Percentiles rank a stretch among this genome's conserved stretches.
phyloP scores from a whole-genome alignment of 2,797 vertebrate species.

The Syngnathus rostellatus region DNA sequence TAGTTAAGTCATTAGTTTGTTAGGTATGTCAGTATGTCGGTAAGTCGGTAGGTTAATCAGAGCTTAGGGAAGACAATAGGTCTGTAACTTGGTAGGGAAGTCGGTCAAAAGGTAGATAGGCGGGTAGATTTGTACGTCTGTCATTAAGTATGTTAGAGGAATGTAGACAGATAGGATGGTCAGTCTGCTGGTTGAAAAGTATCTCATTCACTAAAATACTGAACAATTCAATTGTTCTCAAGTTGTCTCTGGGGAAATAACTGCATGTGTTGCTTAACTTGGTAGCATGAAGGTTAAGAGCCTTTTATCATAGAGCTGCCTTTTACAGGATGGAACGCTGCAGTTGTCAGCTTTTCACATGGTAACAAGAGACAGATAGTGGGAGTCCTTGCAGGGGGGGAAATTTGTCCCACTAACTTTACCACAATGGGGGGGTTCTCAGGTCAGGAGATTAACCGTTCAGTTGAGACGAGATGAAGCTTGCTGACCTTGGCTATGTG shows the following conservation, averaged over 20 bases:
- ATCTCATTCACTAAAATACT: background rate
- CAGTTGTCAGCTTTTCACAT: background rate
- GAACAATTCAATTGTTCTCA: background rate
- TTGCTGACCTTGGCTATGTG: slow-evolving; percentile 65
- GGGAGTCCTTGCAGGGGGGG: slow-evolving; percentile 65
- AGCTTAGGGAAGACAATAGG: too few species aligned
- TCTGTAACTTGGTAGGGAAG: background rate
- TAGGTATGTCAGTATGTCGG: background rate
- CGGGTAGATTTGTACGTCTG: too few species aligned
- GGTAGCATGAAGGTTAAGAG: too few species aligned
- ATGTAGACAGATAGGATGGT: background rate
- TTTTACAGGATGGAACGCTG: background rate
- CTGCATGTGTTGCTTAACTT: too few species aligned
- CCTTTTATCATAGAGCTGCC: background rate
- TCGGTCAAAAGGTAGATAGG: too few species aligned
- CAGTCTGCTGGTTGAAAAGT: background rate
- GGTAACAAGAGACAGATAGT: slow-evolving; percentile 62
- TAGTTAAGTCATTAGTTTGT: background rate
- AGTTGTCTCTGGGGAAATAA: background rate
- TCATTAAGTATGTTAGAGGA: too few species aligned
- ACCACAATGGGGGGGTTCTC: slow-evolving; percentile 69
- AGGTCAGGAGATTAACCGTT: slow-evolving; percentile 75
- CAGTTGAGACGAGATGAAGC: slow-evolving; percentile 74
- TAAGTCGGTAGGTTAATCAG: too few species aligned
- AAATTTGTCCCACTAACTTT: slow-evolving; percentile 94